Percentiles rank a stretch among this genome's conserved stretches.
Conservation (phyloP, 2,113 vertebrate species). For the Archilochus colubris region DNA sequence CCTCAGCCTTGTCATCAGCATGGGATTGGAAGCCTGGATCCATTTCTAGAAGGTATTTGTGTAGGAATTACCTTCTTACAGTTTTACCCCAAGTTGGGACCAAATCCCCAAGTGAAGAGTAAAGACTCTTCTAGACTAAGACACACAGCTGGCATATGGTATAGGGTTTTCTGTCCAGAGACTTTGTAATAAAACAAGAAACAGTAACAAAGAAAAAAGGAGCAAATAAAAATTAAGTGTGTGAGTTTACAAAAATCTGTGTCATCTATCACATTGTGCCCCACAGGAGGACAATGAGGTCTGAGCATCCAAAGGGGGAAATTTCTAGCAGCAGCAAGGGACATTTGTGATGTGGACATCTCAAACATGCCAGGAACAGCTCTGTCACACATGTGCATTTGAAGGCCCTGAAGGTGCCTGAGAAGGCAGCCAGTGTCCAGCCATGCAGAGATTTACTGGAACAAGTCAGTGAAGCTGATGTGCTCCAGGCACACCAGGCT, state of each 20-base stretch:
- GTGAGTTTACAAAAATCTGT: neutral
- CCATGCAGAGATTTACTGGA: neutral
- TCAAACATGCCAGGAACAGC: neutral
- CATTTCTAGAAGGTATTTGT: neutral
- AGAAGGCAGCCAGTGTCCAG: neutral
- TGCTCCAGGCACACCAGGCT: neutral
- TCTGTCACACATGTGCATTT: accelerated
- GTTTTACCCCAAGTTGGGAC: neutral
- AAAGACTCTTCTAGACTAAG: neutral
- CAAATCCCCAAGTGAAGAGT: neutral
- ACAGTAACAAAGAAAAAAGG: neutral
- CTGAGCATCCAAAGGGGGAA: neutral
- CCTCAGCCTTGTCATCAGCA: neutral
- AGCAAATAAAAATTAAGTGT: neutral
- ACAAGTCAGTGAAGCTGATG: neutral
- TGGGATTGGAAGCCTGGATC: neutral
- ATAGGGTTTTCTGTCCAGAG: neutral
- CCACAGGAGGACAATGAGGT: neutral
- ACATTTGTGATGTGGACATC: neutral
- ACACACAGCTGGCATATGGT: neutral
- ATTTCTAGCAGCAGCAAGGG: neutral
- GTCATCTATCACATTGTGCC: neutral
- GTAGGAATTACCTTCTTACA: neutral
- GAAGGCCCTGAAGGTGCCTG: neutral
- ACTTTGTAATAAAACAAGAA: neutral